Evolutionary conservation across 2,113 vertebrate genomes (phyloP).

Genomic region (Nesogale talazaci): DNA sequence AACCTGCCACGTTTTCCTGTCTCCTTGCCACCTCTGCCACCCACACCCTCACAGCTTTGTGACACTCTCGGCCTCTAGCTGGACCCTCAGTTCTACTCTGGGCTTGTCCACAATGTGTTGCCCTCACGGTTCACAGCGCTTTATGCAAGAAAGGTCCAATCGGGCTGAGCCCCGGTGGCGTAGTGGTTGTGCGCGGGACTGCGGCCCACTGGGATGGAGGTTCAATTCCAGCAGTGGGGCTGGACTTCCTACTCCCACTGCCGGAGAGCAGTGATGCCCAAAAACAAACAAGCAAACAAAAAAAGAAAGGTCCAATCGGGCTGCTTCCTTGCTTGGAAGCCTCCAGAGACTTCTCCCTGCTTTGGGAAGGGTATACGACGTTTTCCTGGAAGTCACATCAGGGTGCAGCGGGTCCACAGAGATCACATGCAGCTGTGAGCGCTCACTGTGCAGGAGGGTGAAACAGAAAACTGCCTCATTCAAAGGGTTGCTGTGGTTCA

Average conservation of each 20-base stretch:
- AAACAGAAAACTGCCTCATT: neutral
- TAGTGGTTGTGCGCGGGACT: too few relatives aligned
- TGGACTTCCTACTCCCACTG: too few relatives aligned
- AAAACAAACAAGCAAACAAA: too few relatives aligned
- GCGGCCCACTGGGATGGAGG: too few relatives aligned
- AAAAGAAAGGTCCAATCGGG: slow-evolving; percentile 48
- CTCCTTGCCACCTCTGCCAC: neutral
- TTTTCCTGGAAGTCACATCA: neutral
- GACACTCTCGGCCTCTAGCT: neutral
- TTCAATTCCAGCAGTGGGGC: too few relatives aligned
- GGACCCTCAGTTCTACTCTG: neutral
- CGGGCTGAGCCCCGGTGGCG: too few relatives aligned
- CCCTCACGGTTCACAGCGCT: slow-evolving; percentile 23
- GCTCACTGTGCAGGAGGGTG: neutral
- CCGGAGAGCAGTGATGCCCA: too few relatives aligned
- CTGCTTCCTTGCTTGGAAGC: slow-evolving; percentile 49
- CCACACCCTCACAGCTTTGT: neutral
- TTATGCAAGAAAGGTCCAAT: slow-evolving; percentile 47
- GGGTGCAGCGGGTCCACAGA: neutral
- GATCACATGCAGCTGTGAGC: neutral
- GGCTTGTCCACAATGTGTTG: neutral
- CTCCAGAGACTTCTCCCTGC: slow-evolving; percentile 32
- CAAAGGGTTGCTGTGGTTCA: neutral
- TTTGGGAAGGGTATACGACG: slow-evolving; percentile 27
- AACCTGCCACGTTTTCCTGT: too few relatives aligned